phyloP scores from a whole-genome alignment of 2,113 vertebrate species.

The Tragelaphus scriptus region DNA sequence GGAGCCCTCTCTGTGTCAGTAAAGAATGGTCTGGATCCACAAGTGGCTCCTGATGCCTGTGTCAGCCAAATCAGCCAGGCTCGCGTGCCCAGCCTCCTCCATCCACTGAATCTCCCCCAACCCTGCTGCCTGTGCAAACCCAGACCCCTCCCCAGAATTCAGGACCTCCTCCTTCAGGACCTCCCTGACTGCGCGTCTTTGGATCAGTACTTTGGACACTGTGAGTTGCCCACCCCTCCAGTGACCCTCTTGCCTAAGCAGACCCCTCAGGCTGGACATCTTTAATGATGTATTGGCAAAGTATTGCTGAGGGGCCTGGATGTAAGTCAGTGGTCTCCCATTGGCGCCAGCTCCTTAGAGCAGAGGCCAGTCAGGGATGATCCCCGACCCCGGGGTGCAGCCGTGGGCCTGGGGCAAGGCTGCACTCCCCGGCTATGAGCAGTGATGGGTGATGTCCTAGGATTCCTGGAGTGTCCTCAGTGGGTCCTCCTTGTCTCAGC shows the following conservation, averaged over 20 bases:
- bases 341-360: neutral
- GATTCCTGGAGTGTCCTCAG: rapidly evolving
- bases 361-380: too few species aligned
- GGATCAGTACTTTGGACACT: rapidly evolving
- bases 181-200: neutral
- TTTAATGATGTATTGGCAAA: too few species aligned
- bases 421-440: neutral
- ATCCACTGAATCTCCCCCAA: neutral
- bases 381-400: neutral
- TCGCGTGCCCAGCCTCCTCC: rapidly evolving
- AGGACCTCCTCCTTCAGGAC: neutral
- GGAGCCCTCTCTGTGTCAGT: neutral
- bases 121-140: neutral
- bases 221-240: neutral
- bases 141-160: neutral
- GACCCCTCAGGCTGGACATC: neutral
- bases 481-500: neutral
- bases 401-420: neutral
- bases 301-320: neutral
- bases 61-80: neutral
- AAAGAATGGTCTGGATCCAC: neutral
- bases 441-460: neutral
- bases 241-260: neutral
- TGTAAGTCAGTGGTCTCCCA: neutral
- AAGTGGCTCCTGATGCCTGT: rapidly evolving